Evolutionary conservation across 1,140 invertebrate species (phyloP).

Genomic region (Akabosia matsudoensis): DNA sequence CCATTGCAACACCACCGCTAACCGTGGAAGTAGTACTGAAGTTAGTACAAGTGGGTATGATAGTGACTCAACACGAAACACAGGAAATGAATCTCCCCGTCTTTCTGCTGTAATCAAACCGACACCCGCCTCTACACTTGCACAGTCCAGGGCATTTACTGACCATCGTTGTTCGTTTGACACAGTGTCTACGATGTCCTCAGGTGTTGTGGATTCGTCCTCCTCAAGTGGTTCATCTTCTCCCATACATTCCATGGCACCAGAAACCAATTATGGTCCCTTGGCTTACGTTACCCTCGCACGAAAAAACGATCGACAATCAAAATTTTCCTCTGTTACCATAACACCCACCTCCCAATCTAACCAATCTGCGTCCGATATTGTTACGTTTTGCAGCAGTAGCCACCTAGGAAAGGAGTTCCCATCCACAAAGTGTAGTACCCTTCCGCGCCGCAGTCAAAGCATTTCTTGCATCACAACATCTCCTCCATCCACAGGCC

Average conservation of each 20-base stretch:
- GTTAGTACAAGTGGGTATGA: conserved; percentile 44
- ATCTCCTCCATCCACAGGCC: background rate
- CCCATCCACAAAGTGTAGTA: background rate
- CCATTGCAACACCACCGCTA: background rate
- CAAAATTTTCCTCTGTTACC: background rate
- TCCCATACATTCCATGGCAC: background rate
- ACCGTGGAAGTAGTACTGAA: background rate
- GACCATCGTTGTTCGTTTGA: background rate
- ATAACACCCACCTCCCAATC: background rate
- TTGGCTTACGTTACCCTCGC: conserved; percentile 6
- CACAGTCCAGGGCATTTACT: background rate
- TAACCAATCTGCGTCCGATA: background rate
- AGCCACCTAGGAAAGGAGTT: background rate
- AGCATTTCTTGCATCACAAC: conserved; percentile 9
- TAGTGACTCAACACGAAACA: conserved; percentile 35
- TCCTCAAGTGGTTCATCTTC: background rate
- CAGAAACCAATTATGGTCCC: background rate
- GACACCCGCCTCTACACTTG: background rate
- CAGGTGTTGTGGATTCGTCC: background rate
- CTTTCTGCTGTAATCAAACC: background rate
- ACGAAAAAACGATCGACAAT: background rate
- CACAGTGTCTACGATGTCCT: background rate
- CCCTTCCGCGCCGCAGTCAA: background rate
- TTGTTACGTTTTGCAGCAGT: background rate
- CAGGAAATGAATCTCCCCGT: conserved; percentile 32